These are phyloP conservation scores for Dolichallabes microphthalmus DNA, from an alignment of 2,113 vertebrate species.

Conservation along the genomic window DNA sequence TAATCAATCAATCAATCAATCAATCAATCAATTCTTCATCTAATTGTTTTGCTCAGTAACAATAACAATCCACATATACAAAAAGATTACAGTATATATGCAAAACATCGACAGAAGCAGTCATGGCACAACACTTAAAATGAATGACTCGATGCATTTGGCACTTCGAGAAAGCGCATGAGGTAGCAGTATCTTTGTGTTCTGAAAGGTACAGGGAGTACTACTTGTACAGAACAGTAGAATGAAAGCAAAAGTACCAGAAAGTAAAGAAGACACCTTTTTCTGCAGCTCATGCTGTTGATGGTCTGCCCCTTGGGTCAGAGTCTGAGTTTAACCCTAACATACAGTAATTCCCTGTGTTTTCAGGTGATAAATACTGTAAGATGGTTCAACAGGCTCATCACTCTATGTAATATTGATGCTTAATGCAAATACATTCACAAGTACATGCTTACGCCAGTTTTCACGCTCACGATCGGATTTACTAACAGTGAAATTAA, in stretches of 20 bases:
- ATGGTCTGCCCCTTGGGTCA: not conserved
- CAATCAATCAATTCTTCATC: not conserved
- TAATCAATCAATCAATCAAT: not conserved
- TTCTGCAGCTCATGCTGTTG: not conserved
- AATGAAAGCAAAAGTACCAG: not conserved
- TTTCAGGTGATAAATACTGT: not conserved
- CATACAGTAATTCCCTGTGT: not conserved
- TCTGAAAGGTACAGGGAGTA: slow-evolving; percentile 5
- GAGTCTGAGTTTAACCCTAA: not conserved
- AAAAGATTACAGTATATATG: slow-evolving; percentile 29
- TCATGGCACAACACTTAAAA: slow-evolving; percentile 65
- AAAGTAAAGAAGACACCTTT: no score
- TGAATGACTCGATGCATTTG: slow-evolving; percentile 70
- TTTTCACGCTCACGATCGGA: no score
- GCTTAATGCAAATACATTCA: not conserved
- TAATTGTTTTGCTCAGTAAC: slow-evolving; percentile 44
- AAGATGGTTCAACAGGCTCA: not conserved
- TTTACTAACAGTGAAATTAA: no score
- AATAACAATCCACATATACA: slow-evolving; percentile 29
- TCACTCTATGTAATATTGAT: not conserved
- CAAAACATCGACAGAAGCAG: slow-evolving; percentile 36
- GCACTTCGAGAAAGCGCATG: slow-evolving; percentile 66
- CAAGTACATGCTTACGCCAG: no score
- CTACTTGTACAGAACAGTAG: not conserved
- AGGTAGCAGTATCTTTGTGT: slow-evolving; percentile 69